Evolutionary conservation across 2,113 vertebrate genomes (phyloP).

Genomic region (Alosa alosa): DNA sequence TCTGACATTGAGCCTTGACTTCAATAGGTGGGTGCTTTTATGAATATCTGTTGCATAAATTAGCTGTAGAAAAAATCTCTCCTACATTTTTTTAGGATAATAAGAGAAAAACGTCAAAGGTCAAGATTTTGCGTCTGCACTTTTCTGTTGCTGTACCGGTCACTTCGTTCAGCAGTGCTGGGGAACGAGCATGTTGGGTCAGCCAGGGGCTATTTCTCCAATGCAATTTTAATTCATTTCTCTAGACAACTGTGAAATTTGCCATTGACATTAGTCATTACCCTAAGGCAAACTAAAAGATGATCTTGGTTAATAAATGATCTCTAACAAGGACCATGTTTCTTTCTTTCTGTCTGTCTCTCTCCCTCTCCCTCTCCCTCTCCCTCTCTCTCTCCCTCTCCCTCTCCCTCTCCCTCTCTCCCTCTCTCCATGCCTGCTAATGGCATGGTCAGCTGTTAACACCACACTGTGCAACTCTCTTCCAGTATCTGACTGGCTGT

Average conservation of each 20-base stretch:
- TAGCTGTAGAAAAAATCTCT: not conserved
- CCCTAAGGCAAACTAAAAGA: constrained; percentile 95
- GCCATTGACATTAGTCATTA: constrained; percentile 99
- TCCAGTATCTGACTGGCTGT: constrained; percentile 11
- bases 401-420: too few species aligned
- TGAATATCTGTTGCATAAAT: not conserved
- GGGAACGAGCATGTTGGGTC: constrained; percentile 92
- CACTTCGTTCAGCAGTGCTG: constrained; percentile 88
- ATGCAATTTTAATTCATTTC: constrained; percentile 99
- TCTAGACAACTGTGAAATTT: constrained; percentile 99
- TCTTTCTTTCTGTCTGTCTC: constrained; percentile 34
- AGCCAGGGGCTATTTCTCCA: constrained; percentile 92
- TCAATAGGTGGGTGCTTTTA: not conserved
- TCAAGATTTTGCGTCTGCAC: constrained; percentile 86
- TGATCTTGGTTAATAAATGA: constrained; percentile 99
- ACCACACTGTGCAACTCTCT: constrained; percentile 49
- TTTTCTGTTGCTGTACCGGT: constrained; percentile 84
- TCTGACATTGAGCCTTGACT: not conserved
- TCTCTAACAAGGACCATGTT: constrained; percentile 91
- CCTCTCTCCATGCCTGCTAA: constrained; percentile 61
- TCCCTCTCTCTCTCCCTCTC: constrained; percentile 5
- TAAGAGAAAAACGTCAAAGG: constrained; percentile 79
- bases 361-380: not conserved
- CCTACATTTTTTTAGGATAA: constrained; percentile 61
- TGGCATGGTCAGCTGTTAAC: constrained; percentile 88